A percentile compares a stretch with the other conserved stretches of the same genome.
Evolutionary conservation across 1,140 invertebrate genomes (phyloP).

Genomic region (Drosophila persimilis): DNA sequence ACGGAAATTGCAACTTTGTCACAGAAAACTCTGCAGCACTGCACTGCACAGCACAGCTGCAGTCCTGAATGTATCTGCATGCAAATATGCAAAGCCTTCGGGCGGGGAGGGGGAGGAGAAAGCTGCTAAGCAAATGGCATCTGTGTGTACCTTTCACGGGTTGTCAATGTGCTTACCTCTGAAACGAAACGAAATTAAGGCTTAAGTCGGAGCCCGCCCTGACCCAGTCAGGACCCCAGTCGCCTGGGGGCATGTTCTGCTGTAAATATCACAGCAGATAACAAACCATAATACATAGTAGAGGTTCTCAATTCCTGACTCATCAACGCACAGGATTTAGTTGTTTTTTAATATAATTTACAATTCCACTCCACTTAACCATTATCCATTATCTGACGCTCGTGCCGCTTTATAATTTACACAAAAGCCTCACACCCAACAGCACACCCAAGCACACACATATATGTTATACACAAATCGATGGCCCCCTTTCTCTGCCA

Average conservation of each 20-base stretch:
- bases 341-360: conserved; percentile 38
- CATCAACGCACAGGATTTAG: conserved; percentile 19
- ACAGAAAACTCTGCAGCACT: conserved; percentile 24
- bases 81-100: conserved; percentile 66
- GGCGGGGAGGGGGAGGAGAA: conserved; percentile 4
- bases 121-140: conserved; percentile 26
- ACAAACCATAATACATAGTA: conserved; percentile 39
- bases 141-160: conserved; percentile 51
- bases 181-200: conserved; percentile 28
- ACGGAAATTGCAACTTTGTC: conserved; percentile 67
- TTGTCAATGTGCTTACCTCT: conserved; percentile 65
- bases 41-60: conserved; percentile 22
- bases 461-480: conserved; percentile 24
- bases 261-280: conserved; percentile 8
- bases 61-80: conserved; percentile 34
- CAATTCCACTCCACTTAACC: conserved; percentile 50
- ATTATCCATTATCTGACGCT: conserved; percentile 38
- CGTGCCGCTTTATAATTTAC: conserved; percentile 42
- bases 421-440: conserved; percentile 19
- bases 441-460: conserved; percentile 1
- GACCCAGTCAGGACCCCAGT: background rate
- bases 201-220: conserved; percentile 41
- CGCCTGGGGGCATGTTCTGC: background rate
- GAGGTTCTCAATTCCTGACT: conserved; percentile 4
- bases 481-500: conserved; percentile 18